Evolutionary conservation across 2,113 vertebrate genomes (phyloP).

Genomic region (Speoplatyrhinus poulsoni): DNA sequence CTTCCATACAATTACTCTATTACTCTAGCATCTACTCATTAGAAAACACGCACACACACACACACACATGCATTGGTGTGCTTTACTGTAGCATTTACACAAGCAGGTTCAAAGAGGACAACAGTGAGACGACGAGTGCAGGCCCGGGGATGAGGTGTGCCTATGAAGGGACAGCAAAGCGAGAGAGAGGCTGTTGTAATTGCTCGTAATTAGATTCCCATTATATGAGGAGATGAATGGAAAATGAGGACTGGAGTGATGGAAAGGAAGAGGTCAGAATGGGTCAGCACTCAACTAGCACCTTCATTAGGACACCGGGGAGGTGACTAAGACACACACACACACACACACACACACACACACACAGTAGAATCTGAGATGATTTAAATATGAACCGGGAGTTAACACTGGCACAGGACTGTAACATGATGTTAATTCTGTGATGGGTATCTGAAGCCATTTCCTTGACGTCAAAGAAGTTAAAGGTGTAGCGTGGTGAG

Average conservation of each 20-base stretch:
- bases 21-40: slow-evolving; percentile 36
- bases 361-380: slow-evolving; percentile 9
- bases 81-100: slow-evolving; percentile 6
- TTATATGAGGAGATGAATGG: slow-evolving; percentile 68
- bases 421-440: too few species aligned
- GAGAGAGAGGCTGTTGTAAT: slow-evolving; percentile 59
- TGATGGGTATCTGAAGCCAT: too few species aligned
- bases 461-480: too few species aligned
- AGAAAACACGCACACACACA: slow-evolving; percentile 5
- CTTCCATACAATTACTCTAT: slow-evolving; percentile 34
- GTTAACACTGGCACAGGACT: neutral
- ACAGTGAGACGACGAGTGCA: slow-evolving; percentile 45
- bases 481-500: too few species aligned
- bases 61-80: neutral
- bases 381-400: slow-evolving; percentile 25
- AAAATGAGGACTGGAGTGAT: slow-evolving; percentile 56
- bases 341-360: slow-evolving; percentile 6
- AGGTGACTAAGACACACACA: slow-evolving; percentile 22
- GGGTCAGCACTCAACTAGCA: slow-evolving; percentile 66
- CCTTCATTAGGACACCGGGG: slow-evolving; percentile 68
- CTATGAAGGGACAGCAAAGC: slow-evolving; percentile 21
- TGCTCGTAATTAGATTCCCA: slow-evolving; percentile 75
- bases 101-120: slow-evolving; percentile 25
- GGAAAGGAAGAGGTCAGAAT: slow-evolving; percentile 56
- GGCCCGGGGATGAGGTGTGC: slow-evolving; percentile 11